Evolutionary conservation across 2,797 vertebrate genomes (phyloP).

Genomic region (Dendrocincla fuliginosa): DNA sequence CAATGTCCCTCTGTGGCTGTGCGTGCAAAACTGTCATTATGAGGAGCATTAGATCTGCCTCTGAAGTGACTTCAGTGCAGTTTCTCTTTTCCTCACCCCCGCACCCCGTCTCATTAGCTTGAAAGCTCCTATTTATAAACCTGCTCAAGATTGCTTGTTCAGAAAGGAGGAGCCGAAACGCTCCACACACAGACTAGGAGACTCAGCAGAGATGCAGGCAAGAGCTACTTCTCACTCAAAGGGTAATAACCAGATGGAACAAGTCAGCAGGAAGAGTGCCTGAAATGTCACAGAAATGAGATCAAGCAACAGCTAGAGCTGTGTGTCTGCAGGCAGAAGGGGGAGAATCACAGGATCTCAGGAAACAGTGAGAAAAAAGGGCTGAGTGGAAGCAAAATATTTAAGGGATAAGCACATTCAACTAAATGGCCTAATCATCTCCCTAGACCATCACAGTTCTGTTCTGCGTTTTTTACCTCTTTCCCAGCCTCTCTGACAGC

Average conservation of each 20-base stretch:
- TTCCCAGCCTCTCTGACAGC: neutral
- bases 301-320: conserved; percentile 63
- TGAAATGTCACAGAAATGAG: conserved; percentile 71
- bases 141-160: conserved; percentile 43
- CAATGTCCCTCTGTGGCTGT: neutral
- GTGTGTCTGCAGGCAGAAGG: conserved; percentile 46
- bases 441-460: neutral
- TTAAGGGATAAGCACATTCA: neutral
- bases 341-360: conserved; percentile 32
- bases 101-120: conserved; percentile 58
- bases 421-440: neutral
- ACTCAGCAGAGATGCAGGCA: conserved; percentile 56
- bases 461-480: neutral
- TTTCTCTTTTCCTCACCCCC: conserved; percentile 45
- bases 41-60: conserved; percentile 5
- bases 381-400: conserved; percentile 11
- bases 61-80: conserved; percentile 8
- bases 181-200: neutral
- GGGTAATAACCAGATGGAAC: conserved; percentile 70
- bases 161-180: conserved; percentile 39
- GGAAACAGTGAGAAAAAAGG: conserved; percentile 5
- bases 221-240: conserved; percentile 56
- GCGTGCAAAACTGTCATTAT: neutral
- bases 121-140: conserved; percentile 68
- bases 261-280: conserved; percentile 63